These are phyloP conservation scores for Harmothoe impar DNA, from an alignment of 2,888 invertebrate species.

Conservation along the genomic window DNA sequence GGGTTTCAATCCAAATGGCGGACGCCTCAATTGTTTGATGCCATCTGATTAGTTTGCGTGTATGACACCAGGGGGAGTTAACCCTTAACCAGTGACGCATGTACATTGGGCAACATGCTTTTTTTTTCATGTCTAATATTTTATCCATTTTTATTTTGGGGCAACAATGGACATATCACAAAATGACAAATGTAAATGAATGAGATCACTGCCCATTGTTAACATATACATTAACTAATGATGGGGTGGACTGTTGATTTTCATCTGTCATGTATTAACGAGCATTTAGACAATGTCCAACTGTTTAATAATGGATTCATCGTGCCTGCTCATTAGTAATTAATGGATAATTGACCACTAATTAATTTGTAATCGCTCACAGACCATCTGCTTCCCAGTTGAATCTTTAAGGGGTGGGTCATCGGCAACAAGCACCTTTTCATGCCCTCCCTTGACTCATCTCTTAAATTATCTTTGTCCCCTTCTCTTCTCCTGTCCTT, in stretches of 20 bases:
- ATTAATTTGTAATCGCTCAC: neutral
- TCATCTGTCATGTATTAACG: neutral
- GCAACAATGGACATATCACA: too few species aligned
- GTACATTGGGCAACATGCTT: neutral
- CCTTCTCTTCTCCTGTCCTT: too few species aligned
- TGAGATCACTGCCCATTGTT: too few species aligned
- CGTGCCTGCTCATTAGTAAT: neutral
- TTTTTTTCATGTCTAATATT: too few species aligned
- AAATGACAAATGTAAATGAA: too few species aligned
- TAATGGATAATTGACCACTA: conserved; percentile 35
- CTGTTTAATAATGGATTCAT: neutral
- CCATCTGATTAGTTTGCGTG: neutral
- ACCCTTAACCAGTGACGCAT: neutral
- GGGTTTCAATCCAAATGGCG: neutral
- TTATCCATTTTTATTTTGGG: too few species aligned
- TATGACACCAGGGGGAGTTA: conserved; percentile 21
- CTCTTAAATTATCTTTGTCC: too few species aligned
- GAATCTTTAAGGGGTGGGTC: too few species aligned
- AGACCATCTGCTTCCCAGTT: neutral
- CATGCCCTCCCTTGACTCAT: too few species aligned
- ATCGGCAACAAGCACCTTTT: too few species aligned
- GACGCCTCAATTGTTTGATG: neutral
- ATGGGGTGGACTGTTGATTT: neutral
- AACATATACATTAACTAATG: too few species aligned
- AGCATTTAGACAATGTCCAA: neutral